phyloP scores from a whole-genome alignment of 2,113 vertebrate species.

The Hippocampus comes region DNA sequence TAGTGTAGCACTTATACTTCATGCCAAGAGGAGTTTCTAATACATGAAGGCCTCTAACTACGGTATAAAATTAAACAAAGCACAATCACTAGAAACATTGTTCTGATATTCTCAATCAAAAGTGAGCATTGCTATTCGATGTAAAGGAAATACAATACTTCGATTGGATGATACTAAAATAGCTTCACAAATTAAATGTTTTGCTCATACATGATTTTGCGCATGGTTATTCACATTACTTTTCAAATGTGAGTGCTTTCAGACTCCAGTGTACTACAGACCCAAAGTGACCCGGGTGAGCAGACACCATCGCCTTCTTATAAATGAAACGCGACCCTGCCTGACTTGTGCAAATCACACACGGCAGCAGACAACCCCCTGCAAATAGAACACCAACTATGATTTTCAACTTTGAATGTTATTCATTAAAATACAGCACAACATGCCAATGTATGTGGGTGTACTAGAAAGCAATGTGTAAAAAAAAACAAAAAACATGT shows the following conservation, averaged over 20 bases:
- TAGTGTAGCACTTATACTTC: no score
- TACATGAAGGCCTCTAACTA: no score
- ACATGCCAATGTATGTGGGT: background rate
- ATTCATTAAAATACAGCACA: background rate
- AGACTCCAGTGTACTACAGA: background rate
- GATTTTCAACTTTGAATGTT: constrained; percentile 25
- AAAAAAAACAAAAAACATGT: no score
- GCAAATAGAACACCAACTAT: background rate
- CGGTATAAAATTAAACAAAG: no score
- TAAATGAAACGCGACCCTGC: background rate
- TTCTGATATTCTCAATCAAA: background rate
- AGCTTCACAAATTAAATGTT: background rate
- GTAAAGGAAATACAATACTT: no score
- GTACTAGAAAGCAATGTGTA: background rate
- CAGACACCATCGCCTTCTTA: background rate
- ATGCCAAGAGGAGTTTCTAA: no score
- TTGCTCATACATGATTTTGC: background rate
- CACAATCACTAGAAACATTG: no score
- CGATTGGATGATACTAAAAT: background rate
- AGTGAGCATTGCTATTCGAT: background rate
- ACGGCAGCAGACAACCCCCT: background rate
- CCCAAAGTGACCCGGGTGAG: background rate
- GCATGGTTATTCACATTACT: background rate
- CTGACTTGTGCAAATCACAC: background rate
- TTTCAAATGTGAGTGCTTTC: background rate